Base-by-base conservation (phyloP, 2,113 vertebrate species). In the Hiodon alosoides region DNA sequence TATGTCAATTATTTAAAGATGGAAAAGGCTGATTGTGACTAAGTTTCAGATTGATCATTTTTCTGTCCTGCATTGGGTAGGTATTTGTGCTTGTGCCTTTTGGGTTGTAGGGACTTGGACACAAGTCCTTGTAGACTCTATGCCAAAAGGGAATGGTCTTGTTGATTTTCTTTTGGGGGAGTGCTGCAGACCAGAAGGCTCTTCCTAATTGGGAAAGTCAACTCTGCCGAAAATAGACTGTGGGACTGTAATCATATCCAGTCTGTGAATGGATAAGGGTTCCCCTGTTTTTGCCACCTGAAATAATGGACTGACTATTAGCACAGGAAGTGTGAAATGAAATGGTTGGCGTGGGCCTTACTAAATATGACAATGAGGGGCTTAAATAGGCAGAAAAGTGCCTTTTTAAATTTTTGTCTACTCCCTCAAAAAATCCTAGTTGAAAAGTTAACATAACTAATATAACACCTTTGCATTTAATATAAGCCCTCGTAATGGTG, bases 201-300 rank as follows among this genome's bases (percentile, higher is more conserved):
- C 48, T 70, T 76, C 74, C 67, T 70, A 76, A 71, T 76, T 70
- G 74, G 67, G 74, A 58, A 76, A 70, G 67, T 76, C 31, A 11
- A 54, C 54, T 69, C 57, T 76, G 67, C 74, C 74, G 70, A 76
- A 76, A 76, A 76, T 76, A 76, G 67, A 69, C 48, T 8, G 8
- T 53, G 13, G 10, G 74, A 46, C 59, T 76, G 74, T 70, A 76
- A 64, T 70, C 58, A 47, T 70, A 76, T 60, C 74, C 74, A 70
- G 48, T 31, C 9, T 75, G 58, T 66, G 58, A 59, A 64, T 50
- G 60, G 51, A 16, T 76, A 13, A 48, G 68, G n/a, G 50, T 55
- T 55, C n/a, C 59, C 11, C 11, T 54, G 48, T 66, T 65, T 64
- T 71, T 71, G 68, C 59, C 60, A 76, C 67, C 50, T 69, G 52